Conservation (phyloP, 2,888 invertebrate genomes). For the Sipha maydis region DNA sequence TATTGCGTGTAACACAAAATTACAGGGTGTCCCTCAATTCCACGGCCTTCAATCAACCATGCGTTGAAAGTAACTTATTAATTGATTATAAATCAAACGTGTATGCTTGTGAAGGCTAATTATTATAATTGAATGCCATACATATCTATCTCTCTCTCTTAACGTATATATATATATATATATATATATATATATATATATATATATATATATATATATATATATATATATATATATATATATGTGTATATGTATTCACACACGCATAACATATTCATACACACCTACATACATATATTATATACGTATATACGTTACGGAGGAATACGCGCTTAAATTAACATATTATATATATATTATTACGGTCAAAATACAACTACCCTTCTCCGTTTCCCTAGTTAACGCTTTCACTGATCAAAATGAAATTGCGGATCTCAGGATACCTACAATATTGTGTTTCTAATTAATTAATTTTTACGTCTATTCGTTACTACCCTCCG, state of each 20-base stretch:
- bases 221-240: background rate
- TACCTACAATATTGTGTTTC: constrained; percentile 19
- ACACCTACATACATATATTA: no score
- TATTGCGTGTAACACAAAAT: background rate
- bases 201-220: background rate
- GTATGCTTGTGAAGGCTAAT: constrained; percentile 42
- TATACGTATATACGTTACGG: background rate
- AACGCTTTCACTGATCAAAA: background rate
- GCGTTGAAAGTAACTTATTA: background rate
- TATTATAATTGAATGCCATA: constrained; percentile 18
- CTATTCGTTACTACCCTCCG: background rate
- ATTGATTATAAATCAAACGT: constrained; percentile 36
- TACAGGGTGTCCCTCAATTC: constrained; percentile 2
- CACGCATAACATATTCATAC: background rate
- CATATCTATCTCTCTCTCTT: no score
- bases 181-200: background rate
- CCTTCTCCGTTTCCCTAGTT: background rate
- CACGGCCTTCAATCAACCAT: constrained; percentile 19
- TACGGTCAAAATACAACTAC: constrained; percentile 14
- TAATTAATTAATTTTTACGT: constrained; percentile 28
- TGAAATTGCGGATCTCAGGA: background rate
- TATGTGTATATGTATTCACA: no score
- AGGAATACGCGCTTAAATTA: background rate
- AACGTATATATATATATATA: background rate
- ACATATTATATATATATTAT: background rate